Base-by-base conservation (phyloP, 2,888 invertebrate genomes). In the Epinotia bilunana region DNA sequence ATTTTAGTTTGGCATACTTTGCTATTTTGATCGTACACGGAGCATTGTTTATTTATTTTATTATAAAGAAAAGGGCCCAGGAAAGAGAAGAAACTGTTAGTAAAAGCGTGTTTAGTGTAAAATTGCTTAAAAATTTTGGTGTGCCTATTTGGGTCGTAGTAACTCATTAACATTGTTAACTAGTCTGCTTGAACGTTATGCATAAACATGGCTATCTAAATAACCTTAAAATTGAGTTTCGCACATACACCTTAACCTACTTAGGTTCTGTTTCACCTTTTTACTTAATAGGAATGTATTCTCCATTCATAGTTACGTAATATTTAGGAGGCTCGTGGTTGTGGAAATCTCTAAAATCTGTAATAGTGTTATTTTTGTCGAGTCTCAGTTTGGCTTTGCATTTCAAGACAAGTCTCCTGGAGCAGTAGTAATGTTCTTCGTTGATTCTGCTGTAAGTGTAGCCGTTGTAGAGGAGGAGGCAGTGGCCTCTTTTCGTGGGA, bases 391-490 rank as follows among this genome's bases (percentile, higher is more conserved):
- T 63, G 0, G 70, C 69, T 67, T 73, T 70, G 16, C 77, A 77
- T 49, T 67, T 69, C 53, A 28, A 62, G 6, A 78, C 72, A 2
- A 77, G 72, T 9, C 81, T 79, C 3, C 79, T 78, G 1, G 83
- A 83, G 58, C 85, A 85, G 62, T 84, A 82, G 80, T 81, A 85
- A 74, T 79, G 79, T 12, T 72, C 49, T 43, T 72, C 78, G 2
- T 70, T 77, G 0, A 80, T 79, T 33, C 77, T 79, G 68, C 78
- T 83, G 71, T 82, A 85, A 1, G 83, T 85, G 55, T 72, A 84
- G 0, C 83, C 82, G 28, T 84, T 78, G 16, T 78, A 69, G 4
- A 84, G n/a, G 13, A 53, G 75, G 67, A 85, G 72, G 4, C 83
- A 23, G 5, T 53, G 78, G 58, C 6, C 82, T 81, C 28, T 80